A percentile compares a stretch with the other conserved stretches of the same genome.
Conservation (phyloP, 2,888 invertebrate species). For the Aricia artaxerxes region DNA sequence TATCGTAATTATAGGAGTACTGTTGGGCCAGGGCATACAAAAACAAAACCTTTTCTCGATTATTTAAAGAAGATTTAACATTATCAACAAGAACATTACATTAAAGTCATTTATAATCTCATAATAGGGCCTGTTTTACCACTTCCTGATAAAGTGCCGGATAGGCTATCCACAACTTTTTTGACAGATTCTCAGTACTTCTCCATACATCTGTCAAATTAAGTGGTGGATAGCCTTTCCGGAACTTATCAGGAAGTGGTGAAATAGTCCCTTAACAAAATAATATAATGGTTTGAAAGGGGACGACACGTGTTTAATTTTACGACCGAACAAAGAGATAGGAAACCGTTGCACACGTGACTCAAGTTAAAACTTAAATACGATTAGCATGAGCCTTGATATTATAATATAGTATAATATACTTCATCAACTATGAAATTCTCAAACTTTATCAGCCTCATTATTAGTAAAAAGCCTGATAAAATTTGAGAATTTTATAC, state of each 20-base stretch:
- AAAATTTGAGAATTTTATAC: constrained; percentile 4
- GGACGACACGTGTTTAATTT: not conserved
- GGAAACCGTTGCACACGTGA: not conserved
- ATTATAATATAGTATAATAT: not conserved
- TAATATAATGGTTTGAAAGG: not conserved
- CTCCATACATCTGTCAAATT: no score
- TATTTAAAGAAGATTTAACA: not conserved
- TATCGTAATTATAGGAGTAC: not conserved
- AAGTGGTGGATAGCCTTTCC: no score
- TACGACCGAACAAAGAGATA: not conserved
- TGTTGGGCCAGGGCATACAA: not conserved
- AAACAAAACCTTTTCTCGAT: not conserved
- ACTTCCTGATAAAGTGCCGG: no score
- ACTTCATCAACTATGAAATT: not conserved
- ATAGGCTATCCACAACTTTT: no score
- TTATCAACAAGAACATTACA: not conserved
- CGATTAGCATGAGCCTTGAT: not conserved
- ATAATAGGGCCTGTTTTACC: not conserved
- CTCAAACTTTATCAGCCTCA: not conserved
- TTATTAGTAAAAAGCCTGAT: not conserved
- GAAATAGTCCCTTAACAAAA: not conserved
- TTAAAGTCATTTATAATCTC: not conserved
- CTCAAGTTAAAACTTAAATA: not conserved
- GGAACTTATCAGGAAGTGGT: no score
- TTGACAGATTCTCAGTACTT: no score